A percentile compares a stretch with the other conserved stretches of the same genome.
phyloP scores from a whole-genome alignment of 2,113 vertebrate species.

The Plecotus auritus region DNA sequence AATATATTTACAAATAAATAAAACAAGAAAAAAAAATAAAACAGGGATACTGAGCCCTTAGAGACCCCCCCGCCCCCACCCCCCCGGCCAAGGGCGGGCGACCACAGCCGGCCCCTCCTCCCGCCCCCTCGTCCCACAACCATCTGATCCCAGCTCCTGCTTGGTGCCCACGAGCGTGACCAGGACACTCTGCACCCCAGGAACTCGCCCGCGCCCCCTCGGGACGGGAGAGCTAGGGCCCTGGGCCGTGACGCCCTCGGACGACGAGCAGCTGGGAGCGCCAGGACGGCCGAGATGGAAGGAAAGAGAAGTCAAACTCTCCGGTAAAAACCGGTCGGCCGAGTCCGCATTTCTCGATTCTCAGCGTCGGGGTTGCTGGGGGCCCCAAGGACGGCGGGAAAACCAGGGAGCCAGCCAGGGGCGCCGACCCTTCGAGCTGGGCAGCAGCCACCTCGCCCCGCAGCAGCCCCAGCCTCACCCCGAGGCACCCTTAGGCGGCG shows the following conservation, averaged over 20 bases:
- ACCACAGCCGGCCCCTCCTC: fast-evolving
- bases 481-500: no score
- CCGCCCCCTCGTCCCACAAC: fast-evolving
- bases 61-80: background rate
- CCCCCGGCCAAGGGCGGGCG: background rate
- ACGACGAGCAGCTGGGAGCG: background rate
- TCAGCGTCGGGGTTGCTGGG: fast-evolving
- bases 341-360: fast-evolving
- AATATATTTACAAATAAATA: no score
- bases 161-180: background rate
- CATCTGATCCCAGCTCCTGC: no score
- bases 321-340: background rate
- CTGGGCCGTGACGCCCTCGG: background rate
- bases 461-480: no score
- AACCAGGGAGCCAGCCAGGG: fast-evolving
- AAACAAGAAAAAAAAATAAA: no score
- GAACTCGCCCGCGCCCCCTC: no score
- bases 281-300: background rate
- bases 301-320: background rate
- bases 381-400: fast-evolving
- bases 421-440: no score
- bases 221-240: fast-evolving
- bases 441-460: no score
- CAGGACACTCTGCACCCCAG: background rate
- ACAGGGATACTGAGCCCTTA: background rate